Evolutionary conservation across 2,113 vertebrate genomes (phyloP).

Genomic region (Sorex araneus): DNA sequence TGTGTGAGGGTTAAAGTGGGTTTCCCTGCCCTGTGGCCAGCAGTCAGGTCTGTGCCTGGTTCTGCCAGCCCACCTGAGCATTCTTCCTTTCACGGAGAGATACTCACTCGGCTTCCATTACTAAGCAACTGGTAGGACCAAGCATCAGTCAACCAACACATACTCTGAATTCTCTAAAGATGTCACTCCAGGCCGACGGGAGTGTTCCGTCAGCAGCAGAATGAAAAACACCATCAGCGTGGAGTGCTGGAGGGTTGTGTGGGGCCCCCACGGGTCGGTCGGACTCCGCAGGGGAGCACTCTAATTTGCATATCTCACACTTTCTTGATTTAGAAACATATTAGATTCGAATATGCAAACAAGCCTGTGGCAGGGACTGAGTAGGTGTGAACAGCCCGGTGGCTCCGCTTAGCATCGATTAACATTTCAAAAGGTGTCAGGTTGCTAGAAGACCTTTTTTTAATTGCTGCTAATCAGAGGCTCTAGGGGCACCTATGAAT

Average conservation of each 20-base stretch:
- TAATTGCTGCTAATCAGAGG: conserved; percentile 80
- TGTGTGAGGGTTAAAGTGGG: background rate
- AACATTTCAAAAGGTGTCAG: conserved; percentile 85
- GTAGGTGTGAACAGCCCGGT: conserved; percentile 81
- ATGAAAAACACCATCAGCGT: conserved; percentile 18
- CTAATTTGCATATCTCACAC: conserved; percentile 74
- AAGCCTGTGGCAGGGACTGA: conserved; percentile 81
- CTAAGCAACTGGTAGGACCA: conserved; percentile 12
- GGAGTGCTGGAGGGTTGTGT: background rate
- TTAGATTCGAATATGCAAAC: conserved; percentile 84
- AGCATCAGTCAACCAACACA: conserved; percentile 57
- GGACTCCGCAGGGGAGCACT: background rate
- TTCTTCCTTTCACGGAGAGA: background rate
- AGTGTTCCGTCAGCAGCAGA: conserved; percentile 11
- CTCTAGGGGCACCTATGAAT: conserved; percentile 60
- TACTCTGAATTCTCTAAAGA: conserved; percentile 47
- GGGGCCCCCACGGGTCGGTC: background rate
- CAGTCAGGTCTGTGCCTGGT: background rate
- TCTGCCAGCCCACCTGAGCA: background rate
- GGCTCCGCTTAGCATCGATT: conserved; percentile 78
- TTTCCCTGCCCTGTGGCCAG: conserved; percentile 1
- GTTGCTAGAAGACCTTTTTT: conserved; percentile 78
- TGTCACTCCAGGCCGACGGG: conserved; percentile 24
- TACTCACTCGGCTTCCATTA: background rate
- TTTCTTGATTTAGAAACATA: conserved; percentile 70